A percentile compares a stretch with the other conserved stretches of the same genome.
Evolutionary conservation across 2,113 vertebrate species (phyloP).

Genomic region (Tricholaema leucomelas): DNA sequence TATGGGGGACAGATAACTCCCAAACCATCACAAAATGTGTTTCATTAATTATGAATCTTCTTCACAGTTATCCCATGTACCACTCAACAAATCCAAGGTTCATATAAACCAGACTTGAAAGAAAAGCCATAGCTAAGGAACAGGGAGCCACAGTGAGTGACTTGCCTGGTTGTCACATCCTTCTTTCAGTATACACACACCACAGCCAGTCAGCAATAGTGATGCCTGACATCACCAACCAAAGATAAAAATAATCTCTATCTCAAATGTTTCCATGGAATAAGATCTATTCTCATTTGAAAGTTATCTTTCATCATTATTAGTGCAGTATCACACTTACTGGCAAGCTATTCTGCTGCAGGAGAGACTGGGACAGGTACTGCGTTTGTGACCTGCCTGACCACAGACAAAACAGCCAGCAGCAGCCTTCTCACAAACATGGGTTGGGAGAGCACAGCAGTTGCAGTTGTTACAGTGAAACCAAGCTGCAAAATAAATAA

Average conservation of each 20-base stretch:
- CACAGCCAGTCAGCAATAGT: neutral
- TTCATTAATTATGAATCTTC: neutral
- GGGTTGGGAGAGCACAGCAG: conserved; percentile 81
- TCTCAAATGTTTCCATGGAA: neutral
- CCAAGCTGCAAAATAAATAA: conserved; percentile 82
- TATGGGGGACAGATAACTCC: too few relatives aligned
- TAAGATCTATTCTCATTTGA: neutral
- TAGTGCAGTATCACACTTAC: conserved; percentile 52
- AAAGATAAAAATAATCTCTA: neutral
- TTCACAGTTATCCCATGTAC: neutral
- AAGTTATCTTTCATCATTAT: neutral
- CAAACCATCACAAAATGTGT: too few relatives aligned
- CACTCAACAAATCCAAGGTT: neutral
- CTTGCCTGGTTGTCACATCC: neutral
- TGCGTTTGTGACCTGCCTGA: conserved; percentile 83
- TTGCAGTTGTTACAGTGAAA: conserved; percentile 84
- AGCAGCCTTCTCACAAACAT: conserved; percentile 72
- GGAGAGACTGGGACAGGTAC: conserved; percentile 75
- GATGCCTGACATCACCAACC: neutral
- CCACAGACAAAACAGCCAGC: conserved; percentile 88
- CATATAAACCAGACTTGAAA: neutral
- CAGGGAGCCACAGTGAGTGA: neutral
- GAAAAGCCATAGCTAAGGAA: neutral
- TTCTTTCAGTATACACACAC: neutral
- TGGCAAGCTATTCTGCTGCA: neutral